phyloP scores from a whole-genome alignment of 2,797 vertebrate species.

The Cirrhinus mrigala region DNA sequence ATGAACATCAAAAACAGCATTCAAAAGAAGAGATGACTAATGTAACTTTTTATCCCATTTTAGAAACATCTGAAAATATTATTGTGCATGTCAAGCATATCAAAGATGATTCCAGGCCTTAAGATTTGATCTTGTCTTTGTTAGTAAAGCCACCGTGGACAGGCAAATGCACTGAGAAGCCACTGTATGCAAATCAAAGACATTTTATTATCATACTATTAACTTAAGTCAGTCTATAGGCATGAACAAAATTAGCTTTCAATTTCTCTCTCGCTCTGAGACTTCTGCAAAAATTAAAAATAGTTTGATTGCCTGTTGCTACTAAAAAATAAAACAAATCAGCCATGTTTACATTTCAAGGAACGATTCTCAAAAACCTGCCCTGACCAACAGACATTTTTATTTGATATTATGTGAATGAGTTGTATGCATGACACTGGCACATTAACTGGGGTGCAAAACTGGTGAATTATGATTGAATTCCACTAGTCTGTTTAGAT shows the following conservation, averaged over 20 bases:
- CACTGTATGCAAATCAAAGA: background rate
- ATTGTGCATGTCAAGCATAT: slow-evolving; percentile 4
- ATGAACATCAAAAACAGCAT: background rate
- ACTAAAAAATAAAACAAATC: background rate
- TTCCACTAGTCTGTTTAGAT: slow-evolving; percentile 10
- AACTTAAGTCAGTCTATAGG: background rate
- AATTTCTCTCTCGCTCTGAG: background rate
- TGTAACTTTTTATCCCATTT: background rate
- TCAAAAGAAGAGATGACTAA: background rate
- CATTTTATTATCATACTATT: background rate
- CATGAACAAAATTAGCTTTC: background rate
- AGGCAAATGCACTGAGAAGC: background rate
- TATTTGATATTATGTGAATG: background rate
- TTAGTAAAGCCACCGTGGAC: background rate
- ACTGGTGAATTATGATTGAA: slow-evolving; percentile 2
- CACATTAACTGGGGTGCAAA: background rate
- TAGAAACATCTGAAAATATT: background rate
- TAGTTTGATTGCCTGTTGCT: background rate
- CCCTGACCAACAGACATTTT: background rate
- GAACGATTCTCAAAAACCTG: background rate
- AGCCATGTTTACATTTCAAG: background rate
- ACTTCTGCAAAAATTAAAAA: background rate
- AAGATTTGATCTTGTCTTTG: background rate
- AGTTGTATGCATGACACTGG: background rate
- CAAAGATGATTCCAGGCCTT: background rate